A percentile compares a stretch with the other conserved stretches of the same genome.
Conservation (phyloP, 2,888 invertebrate genomes). For the Anagyrus pseudococci region DNA sequence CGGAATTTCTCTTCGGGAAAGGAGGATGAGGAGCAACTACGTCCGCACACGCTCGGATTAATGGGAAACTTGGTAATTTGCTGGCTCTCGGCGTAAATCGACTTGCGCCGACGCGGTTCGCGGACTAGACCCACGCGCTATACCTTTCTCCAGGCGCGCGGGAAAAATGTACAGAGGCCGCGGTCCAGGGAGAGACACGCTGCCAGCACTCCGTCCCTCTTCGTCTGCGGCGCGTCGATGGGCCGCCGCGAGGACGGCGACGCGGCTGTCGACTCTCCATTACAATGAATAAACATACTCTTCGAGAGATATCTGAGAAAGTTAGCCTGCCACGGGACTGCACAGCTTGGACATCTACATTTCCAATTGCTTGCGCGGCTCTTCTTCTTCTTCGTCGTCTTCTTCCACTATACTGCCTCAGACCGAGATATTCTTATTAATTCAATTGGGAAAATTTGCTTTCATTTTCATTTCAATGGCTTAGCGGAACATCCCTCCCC, state of each 20-base stretch:
- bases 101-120: slow-evolving; percentile 19
- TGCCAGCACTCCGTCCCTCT: no score
- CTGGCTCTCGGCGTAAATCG: slow-evolving; percentile 41
- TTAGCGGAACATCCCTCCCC: background rate
- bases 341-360: background rate
- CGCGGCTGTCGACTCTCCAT: background rate
- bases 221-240: no score
- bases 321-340: background rate
- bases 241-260: no score
- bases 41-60: background rate
- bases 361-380: slow-evolving; percentile 7
- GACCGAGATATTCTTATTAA: slow-evolving; percentile 20
- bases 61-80: slow-evolving; percentile 40
- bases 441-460: slow-evolving; percentile 25
- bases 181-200: no score
- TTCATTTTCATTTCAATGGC: slow-evolving; percentile 27
- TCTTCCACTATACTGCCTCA: no score
- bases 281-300: slow-evolving; percentile 23
- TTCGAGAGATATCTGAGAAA: background rate
- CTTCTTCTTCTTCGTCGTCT: no score
- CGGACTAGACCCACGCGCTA: no score
- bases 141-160: background rate
- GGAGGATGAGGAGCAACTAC: no score
- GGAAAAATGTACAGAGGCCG: no score
- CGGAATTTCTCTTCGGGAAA: background rate